A percentile compares a stretch with the other conserved stretches of the same genome.
phyloP scores from a whole-genome alignment of 2,113 vertebrate genomes.

The Montifringilla adamsi region DNA sequence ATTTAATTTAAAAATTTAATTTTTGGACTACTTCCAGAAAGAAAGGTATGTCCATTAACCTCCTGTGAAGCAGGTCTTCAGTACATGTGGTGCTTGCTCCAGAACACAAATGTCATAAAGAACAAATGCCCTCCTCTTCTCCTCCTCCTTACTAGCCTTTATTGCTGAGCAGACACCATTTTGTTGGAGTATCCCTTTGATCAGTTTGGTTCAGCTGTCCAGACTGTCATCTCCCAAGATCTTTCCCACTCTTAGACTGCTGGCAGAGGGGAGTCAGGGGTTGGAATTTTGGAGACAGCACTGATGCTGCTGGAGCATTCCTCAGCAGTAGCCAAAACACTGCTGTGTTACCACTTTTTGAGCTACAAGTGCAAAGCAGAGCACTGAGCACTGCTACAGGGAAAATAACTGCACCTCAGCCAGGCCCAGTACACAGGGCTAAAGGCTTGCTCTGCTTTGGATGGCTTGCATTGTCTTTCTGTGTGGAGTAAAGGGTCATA shows the following conservation, averaged over 20 bases:
- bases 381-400: rapidly evolving
- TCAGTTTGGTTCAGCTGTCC: neutral
- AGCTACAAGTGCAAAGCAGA: neutral
- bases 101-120: neutral
- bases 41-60: neutral
- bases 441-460: neutral
- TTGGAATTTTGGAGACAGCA: neutral
- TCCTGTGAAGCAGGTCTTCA: neutral
- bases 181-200: neutral
- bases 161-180: neutral
- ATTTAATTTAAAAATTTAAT: too few relatives aligned
- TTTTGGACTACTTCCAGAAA: neutral
- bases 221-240: too few relatives aligned
- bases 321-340: neutral
- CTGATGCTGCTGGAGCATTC: neutral
- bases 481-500: neutral
- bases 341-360: neutral
- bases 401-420: neutral
- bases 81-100: neutral
- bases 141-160: neutral
- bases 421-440: neutral
- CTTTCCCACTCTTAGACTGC: neutral
- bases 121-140: rapidly evolving
- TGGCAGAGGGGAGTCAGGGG: neutral
- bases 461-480: neutral